A percentile compares a stretch with the other conserved stretches of the same genome.
Evolutionary conservation across 92 coral and sea anemone species (phyloP).

Genomic region (Phenganax stokvisi): DNA sequence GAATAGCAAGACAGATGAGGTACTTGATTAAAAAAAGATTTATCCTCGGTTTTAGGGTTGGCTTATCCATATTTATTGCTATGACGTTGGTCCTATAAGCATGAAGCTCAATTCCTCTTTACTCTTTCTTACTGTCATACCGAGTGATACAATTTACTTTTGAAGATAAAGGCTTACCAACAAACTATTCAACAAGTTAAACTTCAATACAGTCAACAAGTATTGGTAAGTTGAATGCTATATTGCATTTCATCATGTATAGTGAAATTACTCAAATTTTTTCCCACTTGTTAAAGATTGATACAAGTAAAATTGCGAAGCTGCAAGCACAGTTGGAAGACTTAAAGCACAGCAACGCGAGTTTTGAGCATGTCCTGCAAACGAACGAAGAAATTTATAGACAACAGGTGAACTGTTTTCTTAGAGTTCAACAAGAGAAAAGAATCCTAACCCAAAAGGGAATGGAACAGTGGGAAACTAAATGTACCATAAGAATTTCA

Average conservation of each 20-base stretch:
- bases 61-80: no score
- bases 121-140: no score
- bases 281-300: slow-evolving; percentile 49
- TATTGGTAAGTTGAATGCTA: slow-evolving; percentile 55
- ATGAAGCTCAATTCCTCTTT: no score
- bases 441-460: no score
- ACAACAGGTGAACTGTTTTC: slow-evolving; percentile 59
- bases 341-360: slow-evolving; percentile 62
- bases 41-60: no score
- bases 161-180: slow-evolving; percentile 67
- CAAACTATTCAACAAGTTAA: slow-evolving; percentile 70
- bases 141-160: neutral
- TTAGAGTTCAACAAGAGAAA: neutral
- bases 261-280: neutral
- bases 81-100: no score
- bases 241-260: no score
- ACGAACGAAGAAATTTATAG: slow-evolving; percentile 62
- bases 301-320: slow-evolving; percentile 73
- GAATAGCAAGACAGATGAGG: slow-evolving; percentile 83
- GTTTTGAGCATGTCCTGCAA: slow-evolving; percentile 68
- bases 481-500: no score
- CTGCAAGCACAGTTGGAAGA: slow-evolving; percentile 74
- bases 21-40: neutral
- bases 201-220: slow-evolving; percentile 66
- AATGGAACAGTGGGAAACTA: no score